A percentile compares a stretch with the other conserved stretches of the same genome.
Evolutionary conservation across 2,888 invertebrate genomes (phyloP).

Genomic region (Psococerastis gibbosa): DNA sequence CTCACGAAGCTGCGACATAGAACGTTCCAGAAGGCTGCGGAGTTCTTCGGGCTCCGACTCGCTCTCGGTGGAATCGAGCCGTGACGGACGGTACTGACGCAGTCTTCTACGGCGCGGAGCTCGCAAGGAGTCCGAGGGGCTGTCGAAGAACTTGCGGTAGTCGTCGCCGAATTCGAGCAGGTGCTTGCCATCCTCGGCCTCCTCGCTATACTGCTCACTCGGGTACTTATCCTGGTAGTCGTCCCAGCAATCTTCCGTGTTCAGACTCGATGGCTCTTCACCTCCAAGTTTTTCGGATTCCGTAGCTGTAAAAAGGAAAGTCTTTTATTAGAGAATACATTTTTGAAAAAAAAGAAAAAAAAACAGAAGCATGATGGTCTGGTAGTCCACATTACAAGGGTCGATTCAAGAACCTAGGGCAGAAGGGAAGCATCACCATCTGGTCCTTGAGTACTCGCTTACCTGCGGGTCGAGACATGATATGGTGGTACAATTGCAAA

Average conservation of each 20-base stretch:
- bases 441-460: too few relatives aligned
- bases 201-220: slow-evolving; percentile 78
- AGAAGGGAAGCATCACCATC: too few relatives aligned
- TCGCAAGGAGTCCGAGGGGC: slow-evolving; percentile 69
- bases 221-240: slow-evolving; percentile 89
- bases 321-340: too few relatives aligned
- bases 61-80: slow-evolving; percentile 25
- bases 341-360: too few relatives aligned
- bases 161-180: slow-evolving; percentile 78
- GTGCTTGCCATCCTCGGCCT: slow-evolving; percentile 63
- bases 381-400: too few relatives aligned
- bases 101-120: slow-evolving; percentile 38
- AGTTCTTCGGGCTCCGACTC: slow-evolving; percentile 49
- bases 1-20: slow-evolving; percentile 34
- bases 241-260: slow-evolving; percentile 89
- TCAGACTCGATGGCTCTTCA: slow-evolving; percentile 61
- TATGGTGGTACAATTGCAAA: too few relatives aligned
- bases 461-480: too few relatives aligned
- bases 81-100: slow-evolving; percentile 8
- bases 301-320: too few relatives aligned
- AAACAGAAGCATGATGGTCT: too few relatives aligned
- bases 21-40: slow-evolving; percentile 40
- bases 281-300: slow-evolving; percentile 12
- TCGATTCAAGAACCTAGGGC: too few relatives aligned
- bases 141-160: slow-evolving; percentile 69